A percentile compares a stretch with the other conserved stretches of the same genome.
These are phyloP conservation scores for Dendrocopos noguchii DNA, from an alignment of 2,113 vertebrate species.

Conservation along the genomic window DNA sequence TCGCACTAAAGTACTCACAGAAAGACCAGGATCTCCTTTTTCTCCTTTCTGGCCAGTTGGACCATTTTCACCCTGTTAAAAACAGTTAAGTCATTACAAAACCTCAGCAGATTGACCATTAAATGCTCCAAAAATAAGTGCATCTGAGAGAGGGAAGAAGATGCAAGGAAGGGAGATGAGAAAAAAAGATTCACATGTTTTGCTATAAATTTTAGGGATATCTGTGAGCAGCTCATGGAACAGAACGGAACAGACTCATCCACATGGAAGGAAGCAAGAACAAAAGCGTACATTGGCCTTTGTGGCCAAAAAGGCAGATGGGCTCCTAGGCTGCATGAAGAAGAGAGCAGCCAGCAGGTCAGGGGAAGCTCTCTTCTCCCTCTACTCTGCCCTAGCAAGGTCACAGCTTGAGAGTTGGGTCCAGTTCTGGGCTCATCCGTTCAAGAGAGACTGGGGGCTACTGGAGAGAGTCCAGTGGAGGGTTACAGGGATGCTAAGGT, in stretches of 20 bases:
- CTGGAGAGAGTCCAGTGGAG: no score
- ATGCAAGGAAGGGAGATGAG: neutral
- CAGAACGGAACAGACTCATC: neutral
- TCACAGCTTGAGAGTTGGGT: no score
- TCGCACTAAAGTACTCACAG: conserved; percentile 66
- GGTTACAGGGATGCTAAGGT: no score
- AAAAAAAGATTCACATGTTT: neutral
- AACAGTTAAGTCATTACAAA: neutral
- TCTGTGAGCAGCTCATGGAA: neutral
- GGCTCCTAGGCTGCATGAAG: no score
- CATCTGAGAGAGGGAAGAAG: neutral
- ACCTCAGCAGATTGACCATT: neutral
- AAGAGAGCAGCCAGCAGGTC: no score
- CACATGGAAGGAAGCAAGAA: neutral
- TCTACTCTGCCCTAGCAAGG: no score
- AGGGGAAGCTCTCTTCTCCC: no score
- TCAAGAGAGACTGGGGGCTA: no score
- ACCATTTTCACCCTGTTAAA: conserved; percentile 80
- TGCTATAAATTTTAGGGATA: neutral
- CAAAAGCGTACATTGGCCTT: neutral
- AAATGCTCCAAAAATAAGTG: neutral
- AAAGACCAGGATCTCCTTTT: conserved; percentile 87
- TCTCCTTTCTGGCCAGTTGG: conserved; percentile 82
- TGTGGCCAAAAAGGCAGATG: no score
- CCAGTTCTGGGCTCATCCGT: no score